phyloP scores from a whole-genome alignment of 2,113 vertebrate species.

The Irena cyanogastra region DNA sequence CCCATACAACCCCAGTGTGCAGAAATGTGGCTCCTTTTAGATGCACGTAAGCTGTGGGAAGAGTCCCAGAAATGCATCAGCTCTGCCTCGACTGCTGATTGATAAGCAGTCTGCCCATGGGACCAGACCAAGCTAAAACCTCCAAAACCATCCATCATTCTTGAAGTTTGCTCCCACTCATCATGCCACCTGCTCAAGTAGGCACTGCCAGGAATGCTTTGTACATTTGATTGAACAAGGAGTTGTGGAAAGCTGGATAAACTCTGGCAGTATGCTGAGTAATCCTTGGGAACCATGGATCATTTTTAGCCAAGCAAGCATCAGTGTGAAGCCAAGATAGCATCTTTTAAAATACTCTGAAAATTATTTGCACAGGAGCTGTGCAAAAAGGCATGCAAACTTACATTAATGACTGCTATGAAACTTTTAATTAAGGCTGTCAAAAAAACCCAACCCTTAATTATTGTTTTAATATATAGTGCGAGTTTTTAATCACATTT shows the following conservation, averaged over 20 bases:
- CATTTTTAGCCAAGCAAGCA: neutral
- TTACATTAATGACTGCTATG: neutral
- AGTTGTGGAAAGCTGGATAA: neutral
- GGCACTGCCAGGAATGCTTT: neutral
- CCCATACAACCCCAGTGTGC: neutral
- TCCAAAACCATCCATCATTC: accelerated
- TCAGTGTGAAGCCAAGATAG: accelerated
- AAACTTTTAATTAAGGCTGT: neutral
- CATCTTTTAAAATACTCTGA: neutral
- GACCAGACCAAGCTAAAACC: neutral
- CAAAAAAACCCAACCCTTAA: neutral
- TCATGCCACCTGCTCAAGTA: accelerated
- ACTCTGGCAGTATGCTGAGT: accelerated
- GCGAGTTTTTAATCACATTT: neutral
- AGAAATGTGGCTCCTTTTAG: neutral
- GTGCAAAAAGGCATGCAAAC: neutral
- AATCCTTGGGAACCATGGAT: neutral
- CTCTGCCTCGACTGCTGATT: accelerated
- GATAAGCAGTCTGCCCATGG: neutral
- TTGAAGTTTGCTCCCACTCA: neutral
- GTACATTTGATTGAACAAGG: neutral
- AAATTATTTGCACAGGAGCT: neutral
- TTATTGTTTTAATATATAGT: neutral
- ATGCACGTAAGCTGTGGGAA: neutral
- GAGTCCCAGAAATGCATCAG: accelerated